Conservation (phyloP, 2,797 vertebrate species). For the Cynopterus sphinx region DNA sequence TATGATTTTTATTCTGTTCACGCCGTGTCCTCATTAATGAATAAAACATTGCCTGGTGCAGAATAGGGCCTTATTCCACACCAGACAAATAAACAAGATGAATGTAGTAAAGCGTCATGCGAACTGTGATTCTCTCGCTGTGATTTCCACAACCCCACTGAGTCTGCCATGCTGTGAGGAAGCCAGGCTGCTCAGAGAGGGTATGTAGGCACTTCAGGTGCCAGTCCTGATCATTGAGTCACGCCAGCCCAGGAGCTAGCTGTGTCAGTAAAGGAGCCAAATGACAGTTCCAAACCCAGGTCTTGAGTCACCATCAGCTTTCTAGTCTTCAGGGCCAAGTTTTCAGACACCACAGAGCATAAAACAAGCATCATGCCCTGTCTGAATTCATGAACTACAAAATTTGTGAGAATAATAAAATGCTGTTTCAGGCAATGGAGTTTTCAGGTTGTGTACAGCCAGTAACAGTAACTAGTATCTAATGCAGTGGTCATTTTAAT, state of each 20-base stretch:
- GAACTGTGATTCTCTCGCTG: background rate
- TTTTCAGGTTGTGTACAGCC: background rate
- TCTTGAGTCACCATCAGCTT: background rate
- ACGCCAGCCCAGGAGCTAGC: background rate
- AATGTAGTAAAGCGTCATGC: background rate
- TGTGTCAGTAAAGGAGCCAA: background rate
- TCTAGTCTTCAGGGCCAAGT: background rate
- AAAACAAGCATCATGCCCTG: background rate
- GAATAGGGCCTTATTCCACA: background rate
- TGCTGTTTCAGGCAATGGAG: background rate
- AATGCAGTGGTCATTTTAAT: background rate
- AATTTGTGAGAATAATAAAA: background rate
- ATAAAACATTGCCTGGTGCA: background rate
- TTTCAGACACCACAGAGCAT: background rate
- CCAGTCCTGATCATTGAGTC: fast-evolving
- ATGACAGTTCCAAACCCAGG: too few species aligned
- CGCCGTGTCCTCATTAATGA: background rate
- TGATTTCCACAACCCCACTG: background rate
- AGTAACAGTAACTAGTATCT: background rate
- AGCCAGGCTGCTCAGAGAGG: fast-evolving
- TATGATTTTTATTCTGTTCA: background rate
- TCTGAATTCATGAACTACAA: background rate
- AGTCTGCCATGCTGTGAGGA: background rate
- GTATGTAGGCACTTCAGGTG: fast-evolving
- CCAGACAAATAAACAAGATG: background rate